Evolutionary conservation across 2,888 invertebrate species (phyloP).

Genomic region (Drosophila recens): DNA sequence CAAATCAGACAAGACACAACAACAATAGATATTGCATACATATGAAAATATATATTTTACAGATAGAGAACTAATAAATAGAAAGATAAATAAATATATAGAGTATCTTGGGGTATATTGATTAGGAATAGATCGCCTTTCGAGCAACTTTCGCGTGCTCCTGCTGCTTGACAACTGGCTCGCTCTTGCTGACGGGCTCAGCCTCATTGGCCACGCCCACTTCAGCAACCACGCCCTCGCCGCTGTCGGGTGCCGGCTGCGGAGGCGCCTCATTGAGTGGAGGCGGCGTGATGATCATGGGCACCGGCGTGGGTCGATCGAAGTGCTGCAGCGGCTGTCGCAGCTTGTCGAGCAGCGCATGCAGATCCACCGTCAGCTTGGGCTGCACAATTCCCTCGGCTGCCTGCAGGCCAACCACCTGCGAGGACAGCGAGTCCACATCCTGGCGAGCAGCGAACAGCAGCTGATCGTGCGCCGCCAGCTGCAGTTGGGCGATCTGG

Average conservation of each 20-base stretch:
- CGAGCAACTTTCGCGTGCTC: constrained; percentile 2
- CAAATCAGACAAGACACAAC: constrained; percentile 32
- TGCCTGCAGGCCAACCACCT: constrained; percentile 84
- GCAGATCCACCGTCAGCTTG: constrained; percentile 77
- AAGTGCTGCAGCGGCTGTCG: constrained; percentile 75
- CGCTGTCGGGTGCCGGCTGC: not conserved
- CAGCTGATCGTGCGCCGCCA: constrained; percentile 85
- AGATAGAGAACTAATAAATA: not conserved
- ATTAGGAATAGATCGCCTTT: not conserved
- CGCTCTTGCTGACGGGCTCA: not conserved
- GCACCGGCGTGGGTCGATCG: constrained; percentile 82
- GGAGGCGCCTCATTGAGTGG: constrained; percentile 2
- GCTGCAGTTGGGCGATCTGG: constrained; percentile 84
- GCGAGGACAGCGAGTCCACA: constrained; percentile 84
- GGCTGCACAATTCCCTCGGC: constrained; percentile 83
- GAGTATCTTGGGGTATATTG: not conserved
- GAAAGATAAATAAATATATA: constrained; percentile 10
- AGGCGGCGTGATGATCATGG: constrained; percentile 65
- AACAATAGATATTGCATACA: not conserved
- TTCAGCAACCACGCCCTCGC: not conserved
- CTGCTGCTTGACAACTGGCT: constrained; percentile 12
- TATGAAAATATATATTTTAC: constrained; percentile 16
- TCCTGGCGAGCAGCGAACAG: constrained; percentile 85
- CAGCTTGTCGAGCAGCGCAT: constrained; percentile 76
- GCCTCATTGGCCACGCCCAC: not conserved